Percentiles rank a stretch among this genome's conserved stretches.
Evolutionary conservation across 2,797 vertebrate species (phyloP).

Genomic region (Lycodopsis pacificus): DNA sequence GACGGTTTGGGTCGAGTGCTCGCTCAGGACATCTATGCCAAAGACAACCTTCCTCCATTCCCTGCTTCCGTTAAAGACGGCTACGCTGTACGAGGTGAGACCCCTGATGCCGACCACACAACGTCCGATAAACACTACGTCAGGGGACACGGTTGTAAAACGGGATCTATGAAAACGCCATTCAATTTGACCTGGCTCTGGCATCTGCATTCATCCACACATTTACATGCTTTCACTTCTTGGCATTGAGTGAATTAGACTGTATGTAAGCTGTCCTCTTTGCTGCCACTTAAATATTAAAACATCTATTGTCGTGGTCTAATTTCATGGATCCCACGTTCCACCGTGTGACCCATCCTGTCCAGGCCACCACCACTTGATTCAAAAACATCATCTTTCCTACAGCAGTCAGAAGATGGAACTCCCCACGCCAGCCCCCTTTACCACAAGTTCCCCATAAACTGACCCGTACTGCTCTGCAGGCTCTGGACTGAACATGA

Average conservation of each 20-base stretch:
- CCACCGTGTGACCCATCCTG: background rate
- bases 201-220: background rate
- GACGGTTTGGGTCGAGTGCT: conserved; percentile 98
- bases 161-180: background rate
- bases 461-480: background rate
- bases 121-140: background rate
- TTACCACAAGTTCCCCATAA: too few species aligned
- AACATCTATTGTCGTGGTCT: background rate
- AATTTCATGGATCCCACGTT: background rate
- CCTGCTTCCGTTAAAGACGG: conserved; percentile 98
- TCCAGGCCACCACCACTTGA: background rate
- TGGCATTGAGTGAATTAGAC: too few species aligned
- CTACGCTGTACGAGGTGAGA: conserved; percentile 96
- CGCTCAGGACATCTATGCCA: conserved; percentile 99
- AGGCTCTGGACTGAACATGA: too few species aligned
- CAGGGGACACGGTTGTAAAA: background rate
- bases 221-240: background rate
- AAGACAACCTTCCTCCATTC: conserved; percentile 98
- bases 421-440: too few species aligned
- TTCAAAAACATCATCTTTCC: too few species aligned
- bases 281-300: background rate
- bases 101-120: background rate
- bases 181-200: background rate
- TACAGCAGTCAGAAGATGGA: too few species aligned
- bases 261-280: background rate